Percentiles rank a stretch among this genome's conserved stretches.
Conservation (phyloP, 30 jellyfish, hydroid and myxozoan genomes). For the Rhopilema esculentum region DNA sequence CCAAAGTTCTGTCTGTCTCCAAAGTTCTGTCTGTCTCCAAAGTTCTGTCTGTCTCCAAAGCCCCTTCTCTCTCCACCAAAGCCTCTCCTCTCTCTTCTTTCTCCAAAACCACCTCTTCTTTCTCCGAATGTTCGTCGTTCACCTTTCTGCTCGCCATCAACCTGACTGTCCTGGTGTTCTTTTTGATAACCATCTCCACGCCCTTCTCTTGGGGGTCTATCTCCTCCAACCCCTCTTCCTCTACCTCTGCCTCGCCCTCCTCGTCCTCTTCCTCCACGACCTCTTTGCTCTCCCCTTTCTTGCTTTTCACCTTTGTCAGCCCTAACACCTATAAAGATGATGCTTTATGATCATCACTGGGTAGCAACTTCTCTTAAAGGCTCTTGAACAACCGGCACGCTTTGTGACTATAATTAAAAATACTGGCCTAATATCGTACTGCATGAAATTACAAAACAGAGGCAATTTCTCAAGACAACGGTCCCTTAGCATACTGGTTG, state of each 20-base stretch:
- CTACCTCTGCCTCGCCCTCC: slow-evolving; percentile 83
- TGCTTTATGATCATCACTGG: too few relatives aligned
- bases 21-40: slow-evolving; percentile 35
- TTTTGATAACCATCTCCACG: slow-evolving; percentile 57
- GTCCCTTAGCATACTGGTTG: too few relatives aligned
- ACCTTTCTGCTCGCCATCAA: slow-evolving; percentile 56
- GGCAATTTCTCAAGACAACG: too few relatives aligned
- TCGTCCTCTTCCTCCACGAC: slow-evolving; percentile 77
- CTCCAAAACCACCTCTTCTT: slow-evolving; percentile 69
- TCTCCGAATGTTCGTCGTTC: slow-evolving; percentile 70
- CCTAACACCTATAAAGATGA: slow-evolving; percentile 28
- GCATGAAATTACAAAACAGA: too few relatives aligned
- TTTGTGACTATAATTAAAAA: too few relatives aligned
- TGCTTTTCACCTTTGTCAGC: slow-evolving; percentile 58
- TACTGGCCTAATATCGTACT: too few relatives aligned
- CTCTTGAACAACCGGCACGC: too few relatives aligned
- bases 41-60: slow-evolving; percentile 66
- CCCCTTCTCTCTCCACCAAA: slow-evolving; percentile 79
- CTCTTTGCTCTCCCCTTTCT: slow-evolving; percentile 72
- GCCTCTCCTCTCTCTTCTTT: slow-evolving; percentile 66
- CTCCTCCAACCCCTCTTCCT: slow-evolving; percentile 90
- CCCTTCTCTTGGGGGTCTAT: slow-evolving; percentile 78
- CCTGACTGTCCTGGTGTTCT: slow-evolving; percentile 52
- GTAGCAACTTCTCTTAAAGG: too few relatives aligned
- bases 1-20: slow-evolving; percentile 73